Evolutionary conservation across 2,113 vertebrate genomes (phyloP).

Genomic region (Tursiops truncatus): DNA sequence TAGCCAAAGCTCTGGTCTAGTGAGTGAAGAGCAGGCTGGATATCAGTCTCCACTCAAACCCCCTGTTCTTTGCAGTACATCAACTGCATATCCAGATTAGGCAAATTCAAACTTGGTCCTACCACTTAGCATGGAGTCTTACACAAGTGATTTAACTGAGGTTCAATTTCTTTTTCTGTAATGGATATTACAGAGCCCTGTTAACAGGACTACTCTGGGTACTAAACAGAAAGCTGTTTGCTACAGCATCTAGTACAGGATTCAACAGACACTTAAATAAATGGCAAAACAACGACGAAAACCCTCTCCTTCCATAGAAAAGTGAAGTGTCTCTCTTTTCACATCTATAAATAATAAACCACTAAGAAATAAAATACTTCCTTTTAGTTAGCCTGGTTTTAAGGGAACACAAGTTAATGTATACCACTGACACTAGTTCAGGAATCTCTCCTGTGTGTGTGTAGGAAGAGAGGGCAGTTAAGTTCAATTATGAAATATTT

Average conservation of each 20-base stretch:
- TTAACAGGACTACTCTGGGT: background rate
- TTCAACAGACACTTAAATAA: background rate
- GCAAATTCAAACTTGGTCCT: conserved; percentile 19
- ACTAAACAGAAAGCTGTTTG: background rate
- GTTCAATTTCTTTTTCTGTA: conserved; percentile 9
- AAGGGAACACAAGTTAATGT: background rate
- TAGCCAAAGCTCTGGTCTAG: background rate
- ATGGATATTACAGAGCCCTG: background rate
- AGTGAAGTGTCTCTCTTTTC: background rate
- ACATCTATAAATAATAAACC: background rate
- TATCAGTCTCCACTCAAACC: background rate
- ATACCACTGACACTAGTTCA: background rate
- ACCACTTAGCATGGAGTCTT: background rate
- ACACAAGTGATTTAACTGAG: background rate
- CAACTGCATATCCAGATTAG: background rate
- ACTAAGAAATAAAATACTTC: conserved; percentile 28
- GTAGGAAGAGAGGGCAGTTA: background rate
- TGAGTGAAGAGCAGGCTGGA: background rate
- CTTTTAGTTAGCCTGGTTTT: background rate
- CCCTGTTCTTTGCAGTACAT: background rate
- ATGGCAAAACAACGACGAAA: conserved; percentile 24
- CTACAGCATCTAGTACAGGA: background rate
- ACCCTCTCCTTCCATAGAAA: background rate
- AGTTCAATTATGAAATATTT: background rate
- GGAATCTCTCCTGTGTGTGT: background rate